Percentiles rank a stretch among this genome's conserved stretches.
Evolutionary conservation across 2,113 vertebrate species (phyloP).

Genomic region (Lophotis ruficrista): DNA sequence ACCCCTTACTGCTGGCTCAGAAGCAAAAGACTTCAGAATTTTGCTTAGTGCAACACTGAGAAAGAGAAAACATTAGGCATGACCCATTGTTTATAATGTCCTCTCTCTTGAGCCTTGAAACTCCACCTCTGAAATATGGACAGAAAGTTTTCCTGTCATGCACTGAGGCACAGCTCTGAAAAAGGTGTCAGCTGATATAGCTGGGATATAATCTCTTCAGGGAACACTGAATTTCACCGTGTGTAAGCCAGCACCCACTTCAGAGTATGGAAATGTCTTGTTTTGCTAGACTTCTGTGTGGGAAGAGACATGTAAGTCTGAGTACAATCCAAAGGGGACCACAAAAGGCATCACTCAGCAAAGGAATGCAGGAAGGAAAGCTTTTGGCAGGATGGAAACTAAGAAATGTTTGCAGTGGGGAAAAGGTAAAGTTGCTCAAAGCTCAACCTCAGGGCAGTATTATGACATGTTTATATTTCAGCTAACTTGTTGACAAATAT

Average conservation of each 20-base stretch:
- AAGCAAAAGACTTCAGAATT: not conserved
- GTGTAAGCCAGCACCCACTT: not conserved
- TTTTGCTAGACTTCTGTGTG: not conserved
- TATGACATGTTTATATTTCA: not conserved
- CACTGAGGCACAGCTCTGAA: accelerated
- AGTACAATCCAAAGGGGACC: not conserved
- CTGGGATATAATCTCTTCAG: not conserved
- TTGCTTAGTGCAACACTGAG: not conserved
- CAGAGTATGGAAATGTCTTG: not conserved
- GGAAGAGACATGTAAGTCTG: not conserved
- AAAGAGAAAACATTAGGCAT: not conserved
- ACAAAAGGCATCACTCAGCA: not conserved
- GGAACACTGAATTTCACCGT: not conserved
- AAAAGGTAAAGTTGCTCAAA: not conserved
- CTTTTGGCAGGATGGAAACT: not conserved
- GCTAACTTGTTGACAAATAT: not conserved
- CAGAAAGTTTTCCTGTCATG: not conserved
- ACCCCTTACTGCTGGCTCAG: not conserved
- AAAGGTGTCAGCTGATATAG: not conserved
- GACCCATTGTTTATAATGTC: not conserved
- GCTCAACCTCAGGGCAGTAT: not conserved
- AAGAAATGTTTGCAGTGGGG: not conserved
- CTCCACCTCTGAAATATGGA: not conserved
- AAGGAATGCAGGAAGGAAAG: not conserved
- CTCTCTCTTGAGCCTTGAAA: not conserved